Evolutionary conservation across 2,888 invertebrate genomes (phyloP), one percentile per base, ranked within the genome.

Genomic region (Hedychridium roseum): DNA sequence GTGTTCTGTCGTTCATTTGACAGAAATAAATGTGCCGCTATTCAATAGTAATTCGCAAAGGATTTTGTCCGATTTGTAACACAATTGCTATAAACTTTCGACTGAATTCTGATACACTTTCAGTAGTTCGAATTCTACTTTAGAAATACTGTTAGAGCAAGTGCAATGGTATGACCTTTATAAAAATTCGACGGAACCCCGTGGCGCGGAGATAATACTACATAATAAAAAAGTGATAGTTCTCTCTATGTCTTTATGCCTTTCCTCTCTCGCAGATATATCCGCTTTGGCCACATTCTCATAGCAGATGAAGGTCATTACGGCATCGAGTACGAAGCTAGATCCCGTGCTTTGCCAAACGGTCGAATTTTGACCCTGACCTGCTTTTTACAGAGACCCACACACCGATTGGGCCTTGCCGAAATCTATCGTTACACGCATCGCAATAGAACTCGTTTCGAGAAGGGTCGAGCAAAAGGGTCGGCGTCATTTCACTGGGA

Each of bases 291-390:
- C 11, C 17, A 7, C 14, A 9, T 16, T 46, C 2, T 46, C 20
- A 28, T 21, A 30, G 30, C 6, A 20, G 11, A 23, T 5, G 23
- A 50, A 51, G 15, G 36, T 31, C 44, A 18, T 12, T 20, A n/a
- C n/a, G n/a, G 27, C 20, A 17, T 26, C 14, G 23, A 46, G 26
- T 35, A 9, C 14, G 15, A 17, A 14, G 43, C 23, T 27, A 50
- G 47, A 39, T 18, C 30, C 14, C 21, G 14, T 26, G 45, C 40
- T 57, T 56, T 60, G 54, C 48, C 53, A 49, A 64, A 50, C 50
- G 43, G 35, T 49, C 57, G 48, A 64, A 62, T 61, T 63, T 50
- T 53, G 62, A 26, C 64, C 64, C 46, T 64, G 64, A 68, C 60
- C 66, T 49, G 40, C 36, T 65, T 70, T 50, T 42, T 23, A 21